Conservation (phyloP, 2,113 vertebrate genomes). For the Desmodus rotundus region DNA sequence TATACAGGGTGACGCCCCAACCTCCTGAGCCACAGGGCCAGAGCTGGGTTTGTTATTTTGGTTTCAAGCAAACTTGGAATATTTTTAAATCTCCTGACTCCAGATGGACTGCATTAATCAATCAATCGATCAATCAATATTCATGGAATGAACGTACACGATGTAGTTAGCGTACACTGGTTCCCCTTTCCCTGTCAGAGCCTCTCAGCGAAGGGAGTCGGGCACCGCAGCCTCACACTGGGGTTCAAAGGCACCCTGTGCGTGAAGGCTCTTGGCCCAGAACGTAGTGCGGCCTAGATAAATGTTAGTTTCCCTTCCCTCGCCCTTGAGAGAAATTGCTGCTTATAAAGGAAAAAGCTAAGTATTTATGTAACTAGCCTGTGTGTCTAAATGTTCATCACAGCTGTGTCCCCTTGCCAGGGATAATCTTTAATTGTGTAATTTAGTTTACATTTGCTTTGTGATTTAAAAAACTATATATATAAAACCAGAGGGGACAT, state of each 20-base stretch:
- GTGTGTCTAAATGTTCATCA: neutral
- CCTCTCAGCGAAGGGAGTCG: neutral
- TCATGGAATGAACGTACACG: neutral
- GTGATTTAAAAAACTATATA: conserved; percentile 33
- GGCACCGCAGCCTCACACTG: neutral
- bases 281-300: neutral
- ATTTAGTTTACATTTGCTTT: conserved; percentile 35
- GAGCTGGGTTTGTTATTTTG: neutral
- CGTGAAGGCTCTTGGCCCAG: neutral
- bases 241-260: neutral
- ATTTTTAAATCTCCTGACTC: neutral
- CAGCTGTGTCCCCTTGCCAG: neutral
- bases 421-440: conserved; percentile 24
- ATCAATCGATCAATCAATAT: neutral
- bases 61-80: neutral
- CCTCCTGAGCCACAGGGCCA: too few species aligned
- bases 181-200: neutral
- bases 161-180: neutral
- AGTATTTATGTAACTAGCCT: neutral
- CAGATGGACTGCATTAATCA: neutral
- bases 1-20: too few species aligned
- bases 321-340: neutral
- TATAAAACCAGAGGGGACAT: conserved; percentile 24
- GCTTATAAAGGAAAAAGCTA: neutral
- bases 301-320: neutral